Percentiles rank a stretch among this genome's conserved stretches.
Evolutionary conservation across 2,888 invertebrate genomes (phyloP).

Genomic region (Periphyllus acericola): DNA sequence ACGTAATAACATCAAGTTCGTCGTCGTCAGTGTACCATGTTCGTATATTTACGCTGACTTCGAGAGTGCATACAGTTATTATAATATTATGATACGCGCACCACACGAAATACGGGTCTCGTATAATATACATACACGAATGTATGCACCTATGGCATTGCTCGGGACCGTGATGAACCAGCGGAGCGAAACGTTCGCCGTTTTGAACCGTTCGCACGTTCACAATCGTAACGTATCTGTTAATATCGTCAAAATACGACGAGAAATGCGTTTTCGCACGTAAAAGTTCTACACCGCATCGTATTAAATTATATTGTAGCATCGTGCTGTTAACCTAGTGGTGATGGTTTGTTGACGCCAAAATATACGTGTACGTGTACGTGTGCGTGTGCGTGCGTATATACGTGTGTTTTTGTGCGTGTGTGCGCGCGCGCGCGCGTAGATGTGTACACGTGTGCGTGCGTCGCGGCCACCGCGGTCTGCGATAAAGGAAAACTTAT

Average conservation of each 20-base stretch:
- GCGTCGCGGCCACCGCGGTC: neutral
- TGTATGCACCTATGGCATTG: neutral
- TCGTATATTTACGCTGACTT: conserved; percentile 3
- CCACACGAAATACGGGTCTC: too few species aligned
- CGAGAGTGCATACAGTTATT: neutral
- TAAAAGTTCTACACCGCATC: too few species aligned
- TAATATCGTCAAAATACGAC: too few species aligned
- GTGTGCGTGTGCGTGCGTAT: too few species aligned
- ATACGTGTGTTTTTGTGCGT: too few species aligned
- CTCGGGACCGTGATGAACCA: neutral
- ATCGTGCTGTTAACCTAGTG: too few species aligned
- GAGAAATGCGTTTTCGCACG: too few species aligned
- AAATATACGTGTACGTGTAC: neutral
- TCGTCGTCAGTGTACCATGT: conserved; percentile 7
- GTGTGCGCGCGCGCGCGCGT: neutral
- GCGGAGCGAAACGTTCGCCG: too few species aligned
- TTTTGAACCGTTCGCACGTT: too few species aligned
- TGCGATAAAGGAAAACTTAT: conserved; percentile 12
- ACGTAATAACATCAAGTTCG: neutral
- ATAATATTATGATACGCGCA: neutral
- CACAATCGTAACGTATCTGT: too few species aligned
- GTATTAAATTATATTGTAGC: too few species aligned
- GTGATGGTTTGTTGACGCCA: neutral
- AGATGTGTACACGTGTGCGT: neutral
- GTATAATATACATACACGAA: too few species aligned